Base-by-base conservation (phyloP, 1,140 invertebrate species). In the Drosophila lini region DNA sequence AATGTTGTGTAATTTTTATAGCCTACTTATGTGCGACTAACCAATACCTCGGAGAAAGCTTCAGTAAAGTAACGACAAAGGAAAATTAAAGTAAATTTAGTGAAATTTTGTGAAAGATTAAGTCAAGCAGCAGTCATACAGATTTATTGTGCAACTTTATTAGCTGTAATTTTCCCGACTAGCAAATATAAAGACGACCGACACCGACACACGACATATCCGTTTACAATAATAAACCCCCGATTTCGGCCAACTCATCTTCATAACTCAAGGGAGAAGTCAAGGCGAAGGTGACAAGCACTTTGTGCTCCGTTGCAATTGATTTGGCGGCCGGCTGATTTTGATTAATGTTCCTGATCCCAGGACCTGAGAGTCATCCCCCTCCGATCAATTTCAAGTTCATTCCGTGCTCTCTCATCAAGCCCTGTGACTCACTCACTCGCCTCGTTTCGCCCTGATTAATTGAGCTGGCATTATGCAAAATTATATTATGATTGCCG, bases 1-100 rank as follows among this genome's bases (percentile, higher is more conserved):
- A 80, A 86, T 86, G 83, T 86, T 89, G 83, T 88, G 84, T 88
- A 44, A 77, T 89, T 88, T 88, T 88, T 78, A 88, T 83, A 89
- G 83, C 74, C 73, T 74, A 78, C 74, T 58, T 71, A 74, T 71
- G 52, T 57, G 68, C 25, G 25, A 5, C 53, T 36, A 53, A 25
- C 32, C 19, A 63, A 74, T 84, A 83, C 81, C 80, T 83, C 80
- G 81, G 58, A 57, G 53, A 42, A 78, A 75, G 81, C 76, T 80
- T 84, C 81, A 84, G 81, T 38, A 75, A 59, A 84, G 50, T 74
- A 62, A 77, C 32, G 45, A 44, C 25, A 44, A 19, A 7, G 10
- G 47, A 52, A 53, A 77, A 64, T 19, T 59, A 73, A 77, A 77
- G 60, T 79, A 85, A 50, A 79, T 70, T 69, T 83, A 83, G 80